A percentile compares a stretch with the other conserved stretches of the same genome.
phyloP scores from a whole-genome alignment of 2,113 vertebrate genomes.

The Motacilla tschutschensis region DNA sequence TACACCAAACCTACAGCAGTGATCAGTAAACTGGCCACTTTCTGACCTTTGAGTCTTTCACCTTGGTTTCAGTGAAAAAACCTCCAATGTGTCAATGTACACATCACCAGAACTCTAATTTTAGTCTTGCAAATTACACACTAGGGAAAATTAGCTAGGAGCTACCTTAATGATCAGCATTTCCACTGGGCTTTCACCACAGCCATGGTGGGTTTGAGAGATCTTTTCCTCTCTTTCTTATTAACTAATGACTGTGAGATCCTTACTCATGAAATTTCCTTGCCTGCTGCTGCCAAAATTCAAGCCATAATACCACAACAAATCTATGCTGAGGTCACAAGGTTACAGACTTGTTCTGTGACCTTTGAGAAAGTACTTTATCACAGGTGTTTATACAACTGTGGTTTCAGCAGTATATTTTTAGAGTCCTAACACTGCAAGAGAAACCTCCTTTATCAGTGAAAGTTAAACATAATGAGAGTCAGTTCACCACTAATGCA shows the following conservation, averaged over 20 bases:
- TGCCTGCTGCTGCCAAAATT: background rate
- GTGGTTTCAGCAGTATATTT: background rate
- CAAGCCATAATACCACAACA: background rate
- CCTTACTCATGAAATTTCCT: background rate
- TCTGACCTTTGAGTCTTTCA: background rate
- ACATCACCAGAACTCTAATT: background rate
- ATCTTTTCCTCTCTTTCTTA: background rate
- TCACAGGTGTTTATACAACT: background rate
- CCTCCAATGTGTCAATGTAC: fast-evolving
- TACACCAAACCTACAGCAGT: fast-evolving
- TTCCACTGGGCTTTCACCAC: background rate
- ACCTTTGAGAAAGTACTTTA: background rate
- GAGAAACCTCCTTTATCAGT: background rate
- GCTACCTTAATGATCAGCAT: background rate
- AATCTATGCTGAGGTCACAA: background rate
- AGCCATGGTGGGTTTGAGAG: background rate
- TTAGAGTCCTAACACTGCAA: background rate
- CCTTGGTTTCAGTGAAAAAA: background rate
- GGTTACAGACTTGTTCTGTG: background rate
- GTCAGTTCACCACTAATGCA: background rate
- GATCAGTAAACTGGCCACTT: background rate
- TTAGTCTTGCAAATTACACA: background rate
- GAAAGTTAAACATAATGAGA: background rate
- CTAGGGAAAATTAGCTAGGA: background rate
- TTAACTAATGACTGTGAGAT: background rate